Evolutionary conservation across 2,113 vertebrate species (phyloP), one percentile per base, ranked within the genome.

Genomic region (Mesitornis unicolor): DNA sequence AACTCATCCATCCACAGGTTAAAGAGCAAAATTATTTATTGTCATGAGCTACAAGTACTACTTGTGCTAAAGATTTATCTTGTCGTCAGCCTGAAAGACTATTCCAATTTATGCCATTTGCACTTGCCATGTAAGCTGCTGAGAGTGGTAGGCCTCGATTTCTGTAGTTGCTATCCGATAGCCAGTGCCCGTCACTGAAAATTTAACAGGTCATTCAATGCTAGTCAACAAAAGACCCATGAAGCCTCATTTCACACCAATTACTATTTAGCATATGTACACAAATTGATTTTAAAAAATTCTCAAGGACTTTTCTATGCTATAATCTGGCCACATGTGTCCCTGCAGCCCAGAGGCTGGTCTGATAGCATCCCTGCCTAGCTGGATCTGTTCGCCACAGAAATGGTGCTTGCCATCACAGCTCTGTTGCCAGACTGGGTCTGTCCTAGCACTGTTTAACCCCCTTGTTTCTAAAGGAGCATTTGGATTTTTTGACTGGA

Each of bases 191-290:
- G 1, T 61, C 61, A 80, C 90, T 81, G 73, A 79, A 92, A 95
- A 76, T 73, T 84, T 92, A 87, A 78, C 57, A 90, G 85, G 77
- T 88, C 64, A 81, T 95, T 95, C 69, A 82, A 73, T 84, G 81
- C 82, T 92, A 74, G 80, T 92, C 87, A 87, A 64, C 65, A 92
- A 73, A 94, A 94, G 85, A 96, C 61, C 53, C 86, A 79, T 84
- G 85, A 96, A 93, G 92, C 57, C 43, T 94, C 71, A 87, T 90
- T 95, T 97, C 90, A 92, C 61, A 86, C 82, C 42, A 82, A 70
- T 89, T 94, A 90, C 68, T 85, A 61, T 43, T 93, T 95, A 84
- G 69, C 48, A 42, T 89, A 82, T 42, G 48, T 94, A 91, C 33
- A 47, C 47, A 71, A 91, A 89, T 47, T 87, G 76, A 80, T 92